Evolutionary conservation across 2,113 vertebrate genomes (phyloP).

Genomic region (Takifugu flavidus): DNA sequence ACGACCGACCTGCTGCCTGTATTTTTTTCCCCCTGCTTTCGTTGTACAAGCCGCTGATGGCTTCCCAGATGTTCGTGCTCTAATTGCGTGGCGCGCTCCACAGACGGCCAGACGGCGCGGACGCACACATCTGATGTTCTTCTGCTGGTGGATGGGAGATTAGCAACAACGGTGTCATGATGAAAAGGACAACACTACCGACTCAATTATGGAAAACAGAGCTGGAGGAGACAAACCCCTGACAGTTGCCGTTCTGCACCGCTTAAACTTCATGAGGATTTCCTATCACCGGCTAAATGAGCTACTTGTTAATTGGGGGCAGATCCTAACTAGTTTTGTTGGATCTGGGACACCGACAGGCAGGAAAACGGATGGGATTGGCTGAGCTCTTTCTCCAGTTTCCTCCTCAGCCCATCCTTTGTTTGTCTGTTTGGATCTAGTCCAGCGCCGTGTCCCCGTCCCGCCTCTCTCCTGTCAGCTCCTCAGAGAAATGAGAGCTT

Average conservation of each 20-base stretch:
- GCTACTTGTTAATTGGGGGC: slow-evolving; percentile 52
- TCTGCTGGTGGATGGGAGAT: slow-evolving; percentile 37
- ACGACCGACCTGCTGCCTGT: too few relatives aligned
- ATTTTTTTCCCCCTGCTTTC: slow-evolving; percentile 3
- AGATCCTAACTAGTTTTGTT: slow-evolving; percentile 46
- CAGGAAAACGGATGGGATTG: slow-evolving; percentile 12
- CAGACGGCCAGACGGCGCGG: slow-evolving; percentile 20
- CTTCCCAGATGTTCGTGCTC: slow-evolving; percentile 37
- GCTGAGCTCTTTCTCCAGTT: slow-evolving; percentile 40
- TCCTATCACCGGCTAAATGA: slow-evolving; percentile 39
- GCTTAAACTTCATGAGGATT: slow-evolving; percentile 41
- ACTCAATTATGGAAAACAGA: slow-evolving; percentile 48
- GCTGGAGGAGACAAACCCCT: slow-evolving; percentile 47
- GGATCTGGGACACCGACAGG: slow-evolving; percentile 36
- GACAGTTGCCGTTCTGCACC: slow-evolving; percentile 52
- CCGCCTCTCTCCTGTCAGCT: slow-evolving; percentile 26
- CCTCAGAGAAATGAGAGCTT: slow-evolving; percentile 19
- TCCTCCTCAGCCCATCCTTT: slow-evolving; percentile 17
- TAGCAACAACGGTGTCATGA: slow-evolving; percentile 52
- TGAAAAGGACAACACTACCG: slow-evolving; percentile 51
- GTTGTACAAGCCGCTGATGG: slow-evolving; percentile 50
- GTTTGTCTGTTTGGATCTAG: slow-evolving; percentile 26
- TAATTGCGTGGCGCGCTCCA: slow-evolving; percentile 49
- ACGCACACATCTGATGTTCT: slow-evolving; percentile 20
- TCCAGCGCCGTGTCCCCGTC: slow-evolving; percentile 13